Percentiles rank a stretch among this genome's conserved stretches.
Evolutionary conservation across 2,113 vertebrate species (phyloP).

Genomic region (Sapayoa aenigma): DNA sequence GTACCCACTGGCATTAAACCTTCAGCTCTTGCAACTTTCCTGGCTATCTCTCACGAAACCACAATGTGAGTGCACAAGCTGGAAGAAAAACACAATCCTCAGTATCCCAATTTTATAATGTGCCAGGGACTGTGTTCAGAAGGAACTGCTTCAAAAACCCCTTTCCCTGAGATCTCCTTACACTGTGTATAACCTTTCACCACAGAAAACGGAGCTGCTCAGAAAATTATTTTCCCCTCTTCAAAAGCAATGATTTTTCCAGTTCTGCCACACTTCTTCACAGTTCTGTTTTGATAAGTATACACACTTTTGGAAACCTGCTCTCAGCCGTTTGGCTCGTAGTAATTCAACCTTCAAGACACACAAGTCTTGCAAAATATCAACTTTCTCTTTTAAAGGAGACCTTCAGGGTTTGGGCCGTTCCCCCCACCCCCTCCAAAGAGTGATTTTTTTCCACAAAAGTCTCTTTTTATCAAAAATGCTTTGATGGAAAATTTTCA

Average conservation of each 20-base stretch:
- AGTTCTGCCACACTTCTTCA: background rate
- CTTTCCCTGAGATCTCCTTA: background rate
- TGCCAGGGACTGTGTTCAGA: background rate
- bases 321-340: background rate
- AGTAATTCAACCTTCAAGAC: background rate
- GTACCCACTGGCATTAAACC: rapidly evolving
- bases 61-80: rapidly evolving
- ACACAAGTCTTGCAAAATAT: rapidly evolving
- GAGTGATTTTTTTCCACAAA: background rate
- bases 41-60: background rate
- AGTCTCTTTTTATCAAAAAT: background rate
- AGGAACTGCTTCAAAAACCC: background rate
- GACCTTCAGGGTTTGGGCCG: background rate
- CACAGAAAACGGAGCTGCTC: background rate
- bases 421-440: background rate
- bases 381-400: background rate
- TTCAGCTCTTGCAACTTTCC: background rate
- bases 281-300: background rate
- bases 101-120: background rate
- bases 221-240: background rate
- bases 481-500: background rate
- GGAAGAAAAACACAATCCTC: background rate
- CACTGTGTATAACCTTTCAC: background rate
- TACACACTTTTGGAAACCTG: background rate
- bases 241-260: background rate